phyloP scores from a whole-genome alignment of 2,888 invertebrate species.

The Trichacis sp. region DNA sequence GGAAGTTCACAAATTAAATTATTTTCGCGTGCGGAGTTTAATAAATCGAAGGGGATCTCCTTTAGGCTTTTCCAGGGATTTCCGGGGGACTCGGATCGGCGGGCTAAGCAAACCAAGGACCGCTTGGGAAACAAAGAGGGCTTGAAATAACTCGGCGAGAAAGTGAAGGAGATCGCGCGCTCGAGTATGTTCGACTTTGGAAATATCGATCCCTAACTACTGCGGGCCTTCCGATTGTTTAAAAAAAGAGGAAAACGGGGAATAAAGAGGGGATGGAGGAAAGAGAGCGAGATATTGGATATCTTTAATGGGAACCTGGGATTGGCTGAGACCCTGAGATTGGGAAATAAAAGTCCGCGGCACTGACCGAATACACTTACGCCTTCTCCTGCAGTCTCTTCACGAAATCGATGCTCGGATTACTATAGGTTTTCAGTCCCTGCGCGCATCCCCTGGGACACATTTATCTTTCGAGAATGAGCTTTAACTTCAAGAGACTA shows the following conservation, averaged over 20 bases:
- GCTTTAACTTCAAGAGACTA: constrained; percentile 22
- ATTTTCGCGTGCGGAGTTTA: no score
- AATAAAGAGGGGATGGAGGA: constrained; percentile 6
- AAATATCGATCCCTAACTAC: constrained; percentile 25
- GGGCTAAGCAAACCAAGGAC: background rate
- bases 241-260: constrained; percentile 20
- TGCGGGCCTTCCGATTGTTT: constrained; percentile 42
- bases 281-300: constrained; percentile 49
- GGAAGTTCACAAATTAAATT: no score
- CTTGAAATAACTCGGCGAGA: background rate
- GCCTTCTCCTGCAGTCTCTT: constrained; percentile 24
- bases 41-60: no score
- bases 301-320: constrained; percentile 49
- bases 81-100: background rate
- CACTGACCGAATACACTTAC: constrained; percentile 34
- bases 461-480: constrained; percentile 20
- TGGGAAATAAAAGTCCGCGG: constrained; percentile 29
- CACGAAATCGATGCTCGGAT: constrained; percentile 34
- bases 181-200: constrained; percentile 10
- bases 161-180: constrained; percentile 3
- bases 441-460: constrained; percentile 29
- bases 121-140: background rate
- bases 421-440: constrained; percentile 34
- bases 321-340: constrained; percentile 31
- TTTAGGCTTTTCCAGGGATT: no score